Base-by-base conservation (phyloP, 2,113 vertebrate species). In the Sylvicapra grimmia region DNA sequence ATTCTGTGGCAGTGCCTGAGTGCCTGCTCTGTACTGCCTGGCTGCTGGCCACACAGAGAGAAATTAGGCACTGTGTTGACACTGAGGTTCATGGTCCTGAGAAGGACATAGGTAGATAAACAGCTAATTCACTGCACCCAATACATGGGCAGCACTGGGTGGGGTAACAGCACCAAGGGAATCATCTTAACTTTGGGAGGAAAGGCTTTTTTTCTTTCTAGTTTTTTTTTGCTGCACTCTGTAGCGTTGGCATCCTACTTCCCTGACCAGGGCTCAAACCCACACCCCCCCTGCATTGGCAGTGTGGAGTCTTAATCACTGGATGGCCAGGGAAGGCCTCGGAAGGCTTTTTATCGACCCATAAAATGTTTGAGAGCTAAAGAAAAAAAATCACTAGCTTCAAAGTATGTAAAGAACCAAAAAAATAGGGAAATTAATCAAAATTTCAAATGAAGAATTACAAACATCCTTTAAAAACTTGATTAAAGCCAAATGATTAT, bases 371-470 rank as follows among this genome's bases (percentile, higher is more conserved):
- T 58, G 58, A 87, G 33, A 85, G 25, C 12, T 19, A 40, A 90
- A 90, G 53, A 14, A 86, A 49, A 49, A 53, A 93, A 65, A 86
- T 8, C 18, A 33, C 23, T 5, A 54, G 49, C 33, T 89, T 51
- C 40, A 47, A 93, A 94, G 14, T 56, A 29, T 16, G n/a, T 53
- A 83, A 93, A 65, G 90, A 86, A 93, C 58, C 23, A 33, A 36
- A 40, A 56, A 56, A 68, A 15, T 11, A 85, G 58, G 85, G 53
- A 75, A 89, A 77, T 92, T 31, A 86, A 83, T 94, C 6, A 95
- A 82, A 96, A 72, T 61, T 84, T 92, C 56, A 68, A 53, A 47
- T 15, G 61, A 95, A 77, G 92, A 63, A 12, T 21, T n/a, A 84
- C 49, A 84, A 63, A 61, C 61, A 49, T 13, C 15, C n/a, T 53